Conservation (phyloP, 1,140 invertebrate species). For the Theocolax elegans region DNA sequence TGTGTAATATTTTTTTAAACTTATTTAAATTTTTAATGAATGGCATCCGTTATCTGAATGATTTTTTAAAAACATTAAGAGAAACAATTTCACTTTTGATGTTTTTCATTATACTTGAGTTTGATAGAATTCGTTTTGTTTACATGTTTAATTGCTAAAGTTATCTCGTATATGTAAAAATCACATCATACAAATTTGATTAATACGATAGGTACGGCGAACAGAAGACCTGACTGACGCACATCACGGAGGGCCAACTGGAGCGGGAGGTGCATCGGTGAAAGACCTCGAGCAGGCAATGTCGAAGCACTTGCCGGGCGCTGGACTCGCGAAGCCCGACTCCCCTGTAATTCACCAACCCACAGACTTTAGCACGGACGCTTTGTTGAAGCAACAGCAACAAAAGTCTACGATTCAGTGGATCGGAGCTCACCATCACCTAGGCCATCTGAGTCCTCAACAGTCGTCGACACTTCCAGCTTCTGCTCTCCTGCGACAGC, state of each 20-base stretch:
- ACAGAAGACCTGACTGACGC: constrained; percentile 43
- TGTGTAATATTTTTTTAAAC: no score
- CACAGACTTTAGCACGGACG: constrained; percentile 88
- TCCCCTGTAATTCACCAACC: constrained; percentile 73
- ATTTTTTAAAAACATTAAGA: no score
- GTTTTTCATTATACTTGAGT: no score
- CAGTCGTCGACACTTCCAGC: constrained; percentile 76
- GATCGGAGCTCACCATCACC: constrained; percentile 84
- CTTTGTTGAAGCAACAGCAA: constrained; percentile 83
- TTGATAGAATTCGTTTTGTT: no score
- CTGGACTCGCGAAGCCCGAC: constrained; percentile 70
- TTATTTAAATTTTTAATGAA: no score
- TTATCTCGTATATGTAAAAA: no score
- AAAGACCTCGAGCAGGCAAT: constrained; percentile 95
- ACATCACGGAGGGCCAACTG: constrained; percentile 54
- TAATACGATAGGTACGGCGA: constrained; percentile 4
- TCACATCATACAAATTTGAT: no score
- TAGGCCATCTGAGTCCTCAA: constrained; percentile 74
- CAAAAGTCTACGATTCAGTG: constrained; percentile 92
- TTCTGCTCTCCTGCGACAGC: constrained; percentile 86
- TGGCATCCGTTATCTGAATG: no score
- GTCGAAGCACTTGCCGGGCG: constrained; percentile 90
- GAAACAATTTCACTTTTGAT: no score
- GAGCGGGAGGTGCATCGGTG: constrained; percentile 73
- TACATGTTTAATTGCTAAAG: no score